Conservation (phyloP, 2,113 vertebrate species). For the Ornithorhynchus anatinus region DNA sequence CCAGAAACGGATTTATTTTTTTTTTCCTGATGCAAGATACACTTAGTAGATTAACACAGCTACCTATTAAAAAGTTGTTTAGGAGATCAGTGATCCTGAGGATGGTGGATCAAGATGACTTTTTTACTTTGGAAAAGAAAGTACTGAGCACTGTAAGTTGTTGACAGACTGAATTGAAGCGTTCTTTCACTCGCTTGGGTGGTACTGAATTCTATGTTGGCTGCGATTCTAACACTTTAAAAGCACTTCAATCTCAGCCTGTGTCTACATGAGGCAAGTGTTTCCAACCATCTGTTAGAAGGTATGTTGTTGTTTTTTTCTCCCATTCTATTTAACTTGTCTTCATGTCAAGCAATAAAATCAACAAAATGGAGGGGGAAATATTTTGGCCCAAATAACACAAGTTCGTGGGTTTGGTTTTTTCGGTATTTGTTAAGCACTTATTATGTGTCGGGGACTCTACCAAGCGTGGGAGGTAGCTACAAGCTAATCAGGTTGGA, state of each 20-base stretch:
- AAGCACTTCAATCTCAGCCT: not conserved
- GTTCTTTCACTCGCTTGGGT: not conserved
- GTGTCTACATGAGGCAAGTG: not conserved
- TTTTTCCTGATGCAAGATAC: fast-evolving
- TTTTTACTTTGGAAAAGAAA: not conserved
- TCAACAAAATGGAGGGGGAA: not conserved
- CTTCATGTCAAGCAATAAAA: not conserved
- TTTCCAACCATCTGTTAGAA: not conserved
- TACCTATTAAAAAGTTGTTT: not conserved
- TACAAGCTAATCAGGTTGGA: no score
- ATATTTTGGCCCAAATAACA: no score
- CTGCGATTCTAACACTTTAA: not conserved
- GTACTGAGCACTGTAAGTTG: not conserved
- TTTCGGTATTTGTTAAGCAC: no score
- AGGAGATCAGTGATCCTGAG: not conserved
- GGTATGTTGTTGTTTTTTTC: no score
- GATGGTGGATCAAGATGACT: not conserved
- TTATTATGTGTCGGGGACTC: no score
- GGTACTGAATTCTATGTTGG: not conserved
- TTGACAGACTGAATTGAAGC: not conserved
- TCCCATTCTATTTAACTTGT: not conserved
- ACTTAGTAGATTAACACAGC: not conserved
- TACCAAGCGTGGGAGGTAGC: no score
- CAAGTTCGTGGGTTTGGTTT: no score
- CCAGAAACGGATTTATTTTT: not conserved